Evolutionary conservation across 2,888 invertebrate genomes (phyloP).

Genomic region (Zeuzera pyrina): DNA sequence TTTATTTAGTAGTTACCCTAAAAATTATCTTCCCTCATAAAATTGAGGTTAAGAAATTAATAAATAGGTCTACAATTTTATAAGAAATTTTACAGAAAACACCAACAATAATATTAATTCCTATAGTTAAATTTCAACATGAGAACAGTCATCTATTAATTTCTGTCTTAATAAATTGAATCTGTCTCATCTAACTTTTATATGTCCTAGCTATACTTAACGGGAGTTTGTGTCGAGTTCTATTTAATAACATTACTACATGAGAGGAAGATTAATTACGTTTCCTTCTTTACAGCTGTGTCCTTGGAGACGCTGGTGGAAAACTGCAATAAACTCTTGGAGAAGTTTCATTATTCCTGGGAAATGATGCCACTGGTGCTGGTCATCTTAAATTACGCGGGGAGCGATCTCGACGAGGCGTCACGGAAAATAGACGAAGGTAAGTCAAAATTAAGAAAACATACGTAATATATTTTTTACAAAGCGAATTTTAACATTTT

Average conservation of each 20-base stretch:
- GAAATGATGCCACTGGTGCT: slow-evolving; percentile 87
- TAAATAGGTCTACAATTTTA: no score
- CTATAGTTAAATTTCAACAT: no score
- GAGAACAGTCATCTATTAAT: no score
- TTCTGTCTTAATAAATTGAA: not conserved
- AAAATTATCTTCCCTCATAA: no score
- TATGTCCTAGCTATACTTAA: no score
- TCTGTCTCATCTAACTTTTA: not conserved
- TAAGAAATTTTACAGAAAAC: no score
- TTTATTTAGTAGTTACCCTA: no score
- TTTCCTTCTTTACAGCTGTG: slow-evolving; percentile 42
- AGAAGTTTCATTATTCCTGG: slow-evolving; percentile 85
- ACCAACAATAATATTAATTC: no score
- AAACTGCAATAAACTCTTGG: slow-evolving; percentile 81
- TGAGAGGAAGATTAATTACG: no score
- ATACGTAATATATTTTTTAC: not conserved
- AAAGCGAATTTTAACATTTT: slow-evolving; percentile 2
- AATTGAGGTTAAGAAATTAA: no score
- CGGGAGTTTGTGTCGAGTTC: no score
- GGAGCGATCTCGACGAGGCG: slow-evolving; percentile 82
- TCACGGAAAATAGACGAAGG: slow-evolving; percentile 84
- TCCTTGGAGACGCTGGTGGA: slow-evolving; percentile 74
- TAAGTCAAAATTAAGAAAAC: slow-evolving; percentile 28
- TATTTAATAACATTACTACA: no score
- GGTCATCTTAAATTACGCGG: slow-evolving; percentile 83